Evolutionary conservation across 2,113 vertebrate genomes (phyloP).

Genomic region (Gavia stellata): DNA sequence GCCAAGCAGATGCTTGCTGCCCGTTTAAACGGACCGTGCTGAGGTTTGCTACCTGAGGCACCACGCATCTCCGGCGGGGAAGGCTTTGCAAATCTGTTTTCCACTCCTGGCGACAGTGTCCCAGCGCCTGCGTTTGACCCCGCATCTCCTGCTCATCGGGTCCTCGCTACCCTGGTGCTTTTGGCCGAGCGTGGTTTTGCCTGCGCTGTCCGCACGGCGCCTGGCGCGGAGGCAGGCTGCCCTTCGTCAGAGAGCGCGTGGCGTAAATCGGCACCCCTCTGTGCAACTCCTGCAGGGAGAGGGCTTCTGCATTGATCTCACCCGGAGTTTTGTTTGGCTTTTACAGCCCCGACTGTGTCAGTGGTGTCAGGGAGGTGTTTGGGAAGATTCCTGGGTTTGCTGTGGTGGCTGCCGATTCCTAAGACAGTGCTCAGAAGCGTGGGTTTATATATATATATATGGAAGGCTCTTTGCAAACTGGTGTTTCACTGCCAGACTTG

Average conservation of each 20-base stretch:
- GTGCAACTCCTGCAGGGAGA: rapidly evolving
- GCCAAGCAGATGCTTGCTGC: neutral
- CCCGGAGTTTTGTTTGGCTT: no score
- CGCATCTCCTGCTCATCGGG: rapidly evolving
- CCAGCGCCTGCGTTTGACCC: neutral
- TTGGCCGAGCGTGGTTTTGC: neutral
- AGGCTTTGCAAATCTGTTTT: neutral
- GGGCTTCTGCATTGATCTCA: rapidly evolving
- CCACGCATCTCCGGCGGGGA: rapidly evolving
- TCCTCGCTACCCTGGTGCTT: neutral
- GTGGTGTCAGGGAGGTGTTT: neutral
- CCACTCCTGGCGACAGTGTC: rapidly evolving
- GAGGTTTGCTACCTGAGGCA: neutral
- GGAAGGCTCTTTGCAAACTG: neutral
- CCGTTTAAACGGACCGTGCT: no score
- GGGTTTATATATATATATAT: neutral
- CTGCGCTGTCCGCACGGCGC: neutral
- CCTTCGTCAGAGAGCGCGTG: neutral
- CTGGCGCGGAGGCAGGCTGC: neutral
- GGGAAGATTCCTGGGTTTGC: neutral
- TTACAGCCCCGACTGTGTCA: rapidly evolving
- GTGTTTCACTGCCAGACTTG: rapidly evolving
- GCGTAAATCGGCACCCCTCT: rapidly evolving
- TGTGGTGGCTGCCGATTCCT: neutral
- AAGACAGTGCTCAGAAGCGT: rapidly evolving